These are phyloP conservation scores for Drosophila austrosaltans DNA, from an alignment of 2,888 invertebrate genomes.

Conservation along the genomic window DNA sequence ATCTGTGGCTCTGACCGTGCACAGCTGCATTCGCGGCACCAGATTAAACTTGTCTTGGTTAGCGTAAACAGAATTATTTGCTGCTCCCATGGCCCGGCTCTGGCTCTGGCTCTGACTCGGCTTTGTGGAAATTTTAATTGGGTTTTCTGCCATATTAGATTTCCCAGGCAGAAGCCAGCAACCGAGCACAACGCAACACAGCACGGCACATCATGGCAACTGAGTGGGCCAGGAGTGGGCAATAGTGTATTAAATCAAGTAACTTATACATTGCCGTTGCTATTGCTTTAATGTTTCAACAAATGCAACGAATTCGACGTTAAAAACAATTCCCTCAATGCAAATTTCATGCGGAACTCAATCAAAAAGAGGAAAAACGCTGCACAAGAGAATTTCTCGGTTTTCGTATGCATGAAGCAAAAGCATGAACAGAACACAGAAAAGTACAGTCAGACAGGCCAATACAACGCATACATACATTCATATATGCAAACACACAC, in stretches of 20 bases:
- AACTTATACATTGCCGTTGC: neutral
- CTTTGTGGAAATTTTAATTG: slow-evolving; percentile 72
- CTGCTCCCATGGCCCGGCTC: slow-evolving; percentile 45
- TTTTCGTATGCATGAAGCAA: slow-evolving; percentile 34
- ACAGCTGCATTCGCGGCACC: slow-evolving; percentile 49
- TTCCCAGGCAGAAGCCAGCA: slow-evolving; percentile 33
- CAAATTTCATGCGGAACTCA: slow-evolving; percentile 60
- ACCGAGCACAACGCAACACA: neutral
- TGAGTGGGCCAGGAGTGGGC: neutral
- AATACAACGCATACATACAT: slow-evolving; percentile 12
- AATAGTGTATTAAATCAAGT: neutral
- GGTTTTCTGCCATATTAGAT: slow-evolving; percentile 77
- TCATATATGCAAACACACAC: slow-evolving; percentile 3
- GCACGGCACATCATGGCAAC: neutral
- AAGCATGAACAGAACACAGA: slow-evolving; percentile 33
- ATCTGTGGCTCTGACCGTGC: slow-evolving; percentile 24
- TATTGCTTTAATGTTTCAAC: slow-evolving; percentile 6
- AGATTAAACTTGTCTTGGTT: slow-evolving; percentile 72
- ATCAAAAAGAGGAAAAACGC: slow-evolving; percentile 25
- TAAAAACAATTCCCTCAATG: slow-evolving; percentile 65
- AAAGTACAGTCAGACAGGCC: slow-evolving; percentile 16
- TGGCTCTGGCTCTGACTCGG: slow-evolving; percentile 3
- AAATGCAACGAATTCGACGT: slow-evolving; percentile 19
- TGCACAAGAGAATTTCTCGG: slow-evolving; percentile 21
- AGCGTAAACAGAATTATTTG: slow-evolving; percentile 69